These are phyloP conservation scores for Agrochola lota DNA, from an alignment of 2,888 invertebrate species.

Conservation along the genomic window DNA sequence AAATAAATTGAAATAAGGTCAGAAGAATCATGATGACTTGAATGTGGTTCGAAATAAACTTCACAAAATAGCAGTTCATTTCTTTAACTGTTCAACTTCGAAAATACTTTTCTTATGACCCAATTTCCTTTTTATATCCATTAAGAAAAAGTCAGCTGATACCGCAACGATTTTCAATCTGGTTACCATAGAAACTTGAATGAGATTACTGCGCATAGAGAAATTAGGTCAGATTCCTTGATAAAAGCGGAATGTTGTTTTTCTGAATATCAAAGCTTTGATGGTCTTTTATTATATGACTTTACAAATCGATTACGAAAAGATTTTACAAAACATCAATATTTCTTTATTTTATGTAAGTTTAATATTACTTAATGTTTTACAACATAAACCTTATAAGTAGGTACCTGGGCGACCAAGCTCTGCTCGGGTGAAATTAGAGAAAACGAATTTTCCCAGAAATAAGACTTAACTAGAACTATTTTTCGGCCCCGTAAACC, in stretches of 20 bases:
- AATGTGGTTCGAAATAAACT: not conserved
- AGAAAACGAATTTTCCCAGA: no score
- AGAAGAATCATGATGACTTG: no score
- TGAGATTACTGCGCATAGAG: conserved; percentile 16
- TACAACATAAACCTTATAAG: no score
- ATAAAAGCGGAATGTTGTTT: not conserved
- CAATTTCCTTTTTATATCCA: conserved; percentile 38
- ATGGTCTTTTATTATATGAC: not conserved
- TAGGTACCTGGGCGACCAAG: no score
- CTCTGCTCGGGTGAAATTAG: no score
- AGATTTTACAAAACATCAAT: no score
- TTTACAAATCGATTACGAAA: no score
- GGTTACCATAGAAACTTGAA: conserved; percentile 14
- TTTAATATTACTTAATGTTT: no score
- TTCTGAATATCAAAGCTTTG: not conserved
- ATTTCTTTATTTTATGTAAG: no score
- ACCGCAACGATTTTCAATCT: conserved; percentile 28
- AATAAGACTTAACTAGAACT: no score
- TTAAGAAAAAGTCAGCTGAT: conserved; percentile 35
- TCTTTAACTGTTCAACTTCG: not conserved
- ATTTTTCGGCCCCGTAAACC: no score
- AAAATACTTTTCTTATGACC: conserved; percentile 25
- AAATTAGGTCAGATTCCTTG: conserved; percentile 35
- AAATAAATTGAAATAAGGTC: no score
- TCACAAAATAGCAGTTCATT: not conserved